Base-by-base conservation (phyloP, 2,797 vertebrate species). In the Mareca strepera region DNA sequence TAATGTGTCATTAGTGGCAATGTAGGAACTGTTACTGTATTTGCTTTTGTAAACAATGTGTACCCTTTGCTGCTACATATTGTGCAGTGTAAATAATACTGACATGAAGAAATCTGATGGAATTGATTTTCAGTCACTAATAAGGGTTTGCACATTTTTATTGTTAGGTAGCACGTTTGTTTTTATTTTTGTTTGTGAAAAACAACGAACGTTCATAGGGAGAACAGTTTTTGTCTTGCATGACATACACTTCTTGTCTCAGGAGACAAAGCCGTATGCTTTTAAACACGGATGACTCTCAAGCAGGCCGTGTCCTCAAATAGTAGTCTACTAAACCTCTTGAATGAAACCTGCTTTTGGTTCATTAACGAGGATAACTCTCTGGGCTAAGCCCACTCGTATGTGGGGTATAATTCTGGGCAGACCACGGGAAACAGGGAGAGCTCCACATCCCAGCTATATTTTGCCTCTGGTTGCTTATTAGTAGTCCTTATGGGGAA, bases 291-390 rank as follows among this genome's bases (percentile, higher is more conserved):
- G 41, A 4, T 17, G 41, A 73, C 33, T 80, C 59, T 77, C 53
- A 60, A 75, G 66, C 31, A 64, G 68, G 25, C 52, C 67, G 18
- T 53, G 41, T 79, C 43, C 82, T 87, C 83, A 90, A 60, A 70
- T 15, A 15, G 28, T 10, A 39, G 69, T 35, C 64, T 79, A 33
- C 46, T 74, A 87, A 92, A 90, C 33, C 62, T 46, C 58, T 56
- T 41, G 59, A 79, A 74, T 87, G 67, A 50, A 50, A 50, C 85
- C n/a, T 76, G 39, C 59, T 67, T 91, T 56, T 26, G 67, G 53
- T 56, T 95, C 73, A 82, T 95, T 88, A 82, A 82, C 26, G 63
- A 68, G 75, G 79, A 48, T 73, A 86, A 72, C 13, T 91, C 59
- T 66, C 68, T 13, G 33, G 66, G 50, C 62, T 88, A 88, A 93